These are phyloP conservation scores for Enteromius unitaeniatus DNA, from an alignment of 2,797 vertebrate species.

Conservation along the genomic window DNA sequence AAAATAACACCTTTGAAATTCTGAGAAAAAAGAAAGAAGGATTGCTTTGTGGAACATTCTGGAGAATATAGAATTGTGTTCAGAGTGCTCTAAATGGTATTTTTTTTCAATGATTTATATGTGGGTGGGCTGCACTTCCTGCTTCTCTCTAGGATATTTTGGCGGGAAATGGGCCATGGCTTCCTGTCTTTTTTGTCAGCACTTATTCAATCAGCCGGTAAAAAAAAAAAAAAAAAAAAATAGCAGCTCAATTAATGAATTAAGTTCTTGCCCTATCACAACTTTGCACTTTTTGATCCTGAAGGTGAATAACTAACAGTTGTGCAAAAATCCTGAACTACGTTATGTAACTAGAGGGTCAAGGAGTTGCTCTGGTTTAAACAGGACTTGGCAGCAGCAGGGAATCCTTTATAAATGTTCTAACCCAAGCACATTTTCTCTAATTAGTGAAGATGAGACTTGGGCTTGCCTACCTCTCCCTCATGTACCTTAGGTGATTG, in stretches of 20 bases:
- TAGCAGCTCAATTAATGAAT: constrained; percentile 52
- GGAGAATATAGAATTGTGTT: not conserved
- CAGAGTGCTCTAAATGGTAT: not conserved
- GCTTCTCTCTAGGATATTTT: constrained; percentile 19
- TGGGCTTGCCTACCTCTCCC: constrained; percentile 40
- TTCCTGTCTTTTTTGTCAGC: constrained; percentile 48
- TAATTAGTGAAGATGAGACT: constrained; percentile 55
- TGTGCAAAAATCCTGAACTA: constrained; percentile 27
- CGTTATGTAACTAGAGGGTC: constrained; percentile 52
- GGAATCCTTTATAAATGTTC: constrained; percentile 28
- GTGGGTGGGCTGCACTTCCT: constrained; percentile 47
- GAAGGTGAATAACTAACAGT: constrained; percentile 22
- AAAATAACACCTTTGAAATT: not conserved
- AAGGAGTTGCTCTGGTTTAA: constrained; percentile 30
- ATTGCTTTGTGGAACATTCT: not conserved
- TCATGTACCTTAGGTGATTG: constrained; percentile 43
- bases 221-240: constrained; percentile 1
- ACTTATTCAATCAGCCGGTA: constrained; percentile 60
- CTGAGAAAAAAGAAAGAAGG: not conserved
- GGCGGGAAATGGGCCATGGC: constrained; percentile 38
- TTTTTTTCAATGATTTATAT: constrained; percentile 33
- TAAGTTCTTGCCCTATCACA: constrained; percentile 55
- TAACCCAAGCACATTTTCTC: constrained; percentile 34
- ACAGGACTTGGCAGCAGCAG: constrained; percentile 30
- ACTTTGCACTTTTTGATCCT: constrained; percentile 20